phyloP scores from a whole-genome alignment of 1,140 invertebrate genomes.

The Adoxophyes honmai region DNA sequence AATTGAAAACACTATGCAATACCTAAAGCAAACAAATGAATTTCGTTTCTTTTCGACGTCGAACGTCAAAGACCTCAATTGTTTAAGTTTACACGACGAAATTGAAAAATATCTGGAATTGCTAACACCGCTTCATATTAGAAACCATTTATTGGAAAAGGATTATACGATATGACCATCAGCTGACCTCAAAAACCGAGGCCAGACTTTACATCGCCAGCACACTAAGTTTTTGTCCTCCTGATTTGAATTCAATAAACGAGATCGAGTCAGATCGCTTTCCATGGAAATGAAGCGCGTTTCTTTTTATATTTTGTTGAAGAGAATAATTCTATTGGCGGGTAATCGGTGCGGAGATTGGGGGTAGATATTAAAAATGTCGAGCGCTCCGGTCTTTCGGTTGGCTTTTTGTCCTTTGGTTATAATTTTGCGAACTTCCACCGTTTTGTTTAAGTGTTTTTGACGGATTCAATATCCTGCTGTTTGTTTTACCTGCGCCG shows the following conservation, averaged over 20 bases:
- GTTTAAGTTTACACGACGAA: no score
- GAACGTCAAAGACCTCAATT: no score
- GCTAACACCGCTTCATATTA: no score
- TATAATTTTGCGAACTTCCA: background rate
- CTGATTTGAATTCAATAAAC: constrained; percentile 61
- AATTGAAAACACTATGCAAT: no score
- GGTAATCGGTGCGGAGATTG: constrained; percentile 41
- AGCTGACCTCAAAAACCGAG: background rate
- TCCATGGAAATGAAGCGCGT: constrained; percentile 57
- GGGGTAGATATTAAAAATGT: constrained; percentile 47
- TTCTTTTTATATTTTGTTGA: constrained; percentile 40
- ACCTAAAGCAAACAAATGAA: no score
- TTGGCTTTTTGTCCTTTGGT: constrained; percentile 16
- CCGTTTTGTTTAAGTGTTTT: background rate
- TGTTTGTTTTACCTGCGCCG: background rate
- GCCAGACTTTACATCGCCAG: background rate
- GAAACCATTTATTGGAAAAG: no score
- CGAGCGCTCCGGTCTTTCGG: constrained; percentile 18
- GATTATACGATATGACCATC: no score
- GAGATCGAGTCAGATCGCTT: constrained; percentile 42
- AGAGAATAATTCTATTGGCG: constrained; percentile 45
- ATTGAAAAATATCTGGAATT: no score
- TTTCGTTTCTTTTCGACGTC: no score
- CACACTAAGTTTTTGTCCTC: constrained; percentile 32
- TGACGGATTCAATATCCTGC: background rate